Evolutionary conservation across 2,888 invertebrate genomes (phyloP).

Genomic region (Cepaea hortensis): DNA sequence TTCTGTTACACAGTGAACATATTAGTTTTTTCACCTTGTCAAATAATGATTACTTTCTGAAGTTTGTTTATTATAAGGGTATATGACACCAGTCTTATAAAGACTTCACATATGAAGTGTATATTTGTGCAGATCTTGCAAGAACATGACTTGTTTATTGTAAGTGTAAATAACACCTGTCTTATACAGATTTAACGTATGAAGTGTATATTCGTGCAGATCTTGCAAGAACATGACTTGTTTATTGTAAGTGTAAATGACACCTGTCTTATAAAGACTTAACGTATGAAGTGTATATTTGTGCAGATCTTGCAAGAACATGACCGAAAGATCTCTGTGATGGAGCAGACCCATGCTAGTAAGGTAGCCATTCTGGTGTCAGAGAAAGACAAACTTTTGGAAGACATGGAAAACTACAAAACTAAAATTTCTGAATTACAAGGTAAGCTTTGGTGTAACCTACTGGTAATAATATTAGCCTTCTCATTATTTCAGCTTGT

Average conservation of each 20-base stretch:
- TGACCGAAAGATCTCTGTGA: constrained; percentile 16
- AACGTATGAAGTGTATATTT: not conserved
- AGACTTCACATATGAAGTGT: not conserved
- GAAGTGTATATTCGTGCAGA: not conserved
- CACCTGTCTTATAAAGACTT: not conserved
- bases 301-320: constrained; percentile 20
- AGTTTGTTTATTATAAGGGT: no score
- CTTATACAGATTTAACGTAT: not conserved
- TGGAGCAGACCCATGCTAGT: constrained; percentile 13
- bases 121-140: not conserved
- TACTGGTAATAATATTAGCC: no score
- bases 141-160: constrained; percentile 4
- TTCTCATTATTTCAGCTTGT: no score
- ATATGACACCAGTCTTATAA: not conserved
- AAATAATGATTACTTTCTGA: no score
- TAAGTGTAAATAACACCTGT: no score
- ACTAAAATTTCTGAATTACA: constrained; percentile 12
- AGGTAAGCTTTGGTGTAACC: not conserved
- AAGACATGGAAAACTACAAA: not conserved
- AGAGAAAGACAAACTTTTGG: constrained; percentile 44
- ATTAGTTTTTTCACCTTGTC: no score
- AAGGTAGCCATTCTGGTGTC: constrained; percentile 44
- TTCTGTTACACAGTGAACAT: no score
- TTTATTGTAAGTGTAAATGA: no score
- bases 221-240: constrained; percentile 18